Evolutionary conservation across 1,140 invertebrate species (phyloP), one percentile per base, ranked within the genome.

Genomic region (Apolygus lucorum): DNA sequence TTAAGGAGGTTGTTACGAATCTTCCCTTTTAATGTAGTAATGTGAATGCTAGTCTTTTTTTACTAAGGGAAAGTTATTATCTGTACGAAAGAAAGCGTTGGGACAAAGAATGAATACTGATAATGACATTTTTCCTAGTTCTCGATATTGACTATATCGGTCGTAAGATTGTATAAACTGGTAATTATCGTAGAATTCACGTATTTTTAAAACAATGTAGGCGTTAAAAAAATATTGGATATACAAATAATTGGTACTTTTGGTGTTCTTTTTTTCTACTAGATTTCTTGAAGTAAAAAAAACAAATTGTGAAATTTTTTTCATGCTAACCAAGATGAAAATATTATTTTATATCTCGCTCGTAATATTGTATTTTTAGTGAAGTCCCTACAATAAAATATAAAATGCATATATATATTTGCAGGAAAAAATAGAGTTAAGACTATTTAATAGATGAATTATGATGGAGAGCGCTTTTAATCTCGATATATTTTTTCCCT

Each of bases 41-140:
- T 59, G 54, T 59, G 54, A 59, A 59, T 59, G 54, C 54, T 59
- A 59, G 54, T 59, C 54, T 59, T 59, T 59, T 59, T 59, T 59
- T 24, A 13, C 54, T 42, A 42, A 42, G 17, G 34, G 17, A 42
- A 42, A 4, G 34, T 42, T n/a, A n/a, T n/a, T n/a, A n/a, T n/a
- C n/a, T n/a, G n/a, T n/a, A n/a, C n/a, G n/a, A n/a, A n/a, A n/a
- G n/a, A n/a, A n/a, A n/a, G 34, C 34, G 34, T 42, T 42, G 34
- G 17, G 34, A 42, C 17, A 42, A 42, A 42, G 34, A 42, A 42
- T 42, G 34, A 42, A 42, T 8, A 42, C 34, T 17, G n/a, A n/a
- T n/a, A n/a, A n/a, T n/a, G 17, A 42, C 54, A 11, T 24, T 24
- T 59, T 59, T 59, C 54, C 11, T 24, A 59, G 11, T 59, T 59